Base-by-base conservation (phyloP, 2,113 vertebrate species). In the Larimichthys polyactis region DNA sequence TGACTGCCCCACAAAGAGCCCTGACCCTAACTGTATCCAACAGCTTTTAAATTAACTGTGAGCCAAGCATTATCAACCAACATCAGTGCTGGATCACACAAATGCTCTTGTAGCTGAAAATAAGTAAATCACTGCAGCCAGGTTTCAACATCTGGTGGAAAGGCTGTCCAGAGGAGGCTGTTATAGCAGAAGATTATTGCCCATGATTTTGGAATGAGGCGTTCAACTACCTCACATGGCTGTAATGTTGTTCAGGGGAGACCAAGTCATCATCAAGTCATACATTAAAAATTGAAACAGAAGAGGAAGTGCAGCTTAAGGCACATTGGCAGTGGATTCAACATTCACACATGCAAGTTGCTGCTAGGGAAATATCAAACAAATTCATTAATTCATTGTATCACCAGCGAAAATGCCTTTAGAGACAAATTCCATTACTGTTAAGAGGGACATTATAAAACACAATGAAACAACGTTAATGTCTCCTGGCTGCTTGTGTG, bases 381-480 rank as follows among this genome's bases (percentile, higher is more conserved):
- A 1, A 52, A 15, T 27, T 20, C 0, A 29, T 3, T 70, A 6
- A 24, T 65, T 54, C 2, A 52, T 72, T 17, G 4, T 2, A 12
- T 49, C 19, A 44, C 1, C 19, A 51, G 27, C 66, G 20, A 65
- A 59, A 75, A 20, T 29, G 0, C 8, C 24, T 60, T 80, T 20
- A 20, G 19, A 76, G 54, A 51, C 54, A 64, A 62, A 71, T 27
- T 7, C 36, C 51, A 67, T 66, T 43, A 15, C 20, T 44, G 19
- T 58, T 58, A 8, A 19, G 3, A 71, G 43, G 10, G 40, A 24
- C 62, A 43, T 20, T 43, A 66, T 5, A 64, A 54, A 54, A 60
- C 36, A 24, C 9, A 49, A n/a, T 75, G 40, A 70, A 80, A 68
- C 48, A 62, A 62, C 44, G 65, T 46, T 86, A 63, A 89, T 68